A percentile compares a stretch with the other conserved stretches of the same genome.
Evolutionary conservation across 2,888 invertebrate genomes (phyloP).

Genomic region (Nephrotoma flavescens): DNA sequence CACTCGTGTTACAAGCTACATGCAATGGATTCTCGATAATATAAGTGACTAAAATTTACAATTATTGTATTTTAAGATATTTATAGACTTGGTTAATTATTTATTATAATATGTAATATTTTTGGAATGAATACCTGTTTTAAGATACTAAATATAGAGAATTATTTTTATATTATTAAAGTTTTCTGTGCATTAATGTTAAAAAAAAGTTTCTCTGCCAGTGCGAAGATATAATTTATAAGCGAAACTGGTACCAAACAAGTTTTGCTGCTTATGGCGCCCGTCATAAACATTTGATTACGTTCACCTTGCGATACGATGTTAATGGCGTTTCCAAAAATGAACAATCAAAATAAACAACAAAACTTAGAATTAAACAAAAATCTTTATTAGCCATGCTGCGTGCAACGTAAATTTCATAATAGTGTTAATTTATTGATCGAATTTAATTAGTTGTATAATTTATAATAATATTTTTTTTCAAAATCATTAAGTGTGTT

Average conservation of each 20-base stretch:
- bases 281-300: neutral
- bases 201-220: neutral
- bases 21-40: conserved; percentile 6
- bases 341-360: too few species aligned
- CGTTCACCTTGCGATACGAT: neutral
- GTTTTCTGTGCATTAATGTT: neutral
- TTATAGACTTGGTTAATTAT: neutral
- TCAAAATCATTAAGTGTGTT: too few species aligned
- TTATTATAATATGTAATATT: neutral
- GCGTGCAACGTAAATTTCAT: neutral
- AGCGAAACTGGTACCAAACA: neutral
- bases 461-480: neutral
- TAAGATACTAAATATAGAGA: neutral
- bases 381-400: neutral
- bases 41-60: neutral
- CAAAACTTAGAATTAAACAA: too few species aligned
- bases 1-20: neutral
- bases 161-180: neutral
- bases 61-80: neutral
- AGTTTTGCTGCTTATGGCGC: neutral
- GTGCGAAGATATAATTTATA: neutral
- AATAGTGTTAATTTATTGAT: neutral
- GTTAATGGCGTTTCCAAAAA: too few species aligned
- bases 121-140: neutral
- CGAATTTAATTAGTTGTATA: neutral